Percentiles rank a stretch among this genome's conserved stretches.
Conservation (phyloP, 2,113 vertebrate species). For the Cyanoderma ruficeps region DNA sequence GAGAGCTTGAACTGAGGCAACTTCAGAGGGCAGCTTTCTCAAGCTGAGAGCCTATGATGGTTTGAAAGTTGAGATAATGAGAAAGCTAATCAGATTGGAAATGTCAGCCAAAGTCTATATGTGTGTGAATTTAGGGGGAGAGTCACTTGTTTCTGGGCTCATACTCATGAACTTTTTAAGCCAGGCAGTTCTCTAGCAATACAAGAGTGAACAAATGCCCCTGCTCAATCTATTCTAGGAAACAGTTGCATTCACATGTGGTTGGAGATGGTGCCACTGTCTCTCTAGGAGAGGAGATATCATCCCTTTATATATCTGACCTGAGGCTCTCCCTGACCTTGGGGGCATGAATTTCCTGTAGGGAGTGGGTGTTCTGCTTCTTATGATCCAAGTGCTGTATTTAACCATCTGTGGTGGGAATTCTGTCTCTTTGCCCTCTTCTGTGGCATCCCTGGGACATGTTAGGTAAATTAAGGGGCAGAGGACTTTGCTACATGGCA, state of each 20-base stretch:
- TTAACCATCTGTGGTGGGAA: background rate
- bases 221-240: fast-evolving
- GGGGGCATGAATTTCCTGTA: background rate
- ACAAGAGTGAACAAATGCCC: background rate
- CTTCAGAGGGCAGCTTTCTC: background rate
- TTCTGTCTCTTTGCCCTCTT: background rate
- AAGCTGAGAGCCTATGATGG: background rate
- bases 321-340: background rate
- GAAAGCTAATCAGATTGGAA: background rate
- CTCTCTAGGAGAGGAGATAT: background rate
- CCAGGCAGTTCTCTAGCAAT: background rate
- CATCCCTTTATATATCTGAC: background rate
- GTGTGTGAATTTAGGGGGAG: background rate
- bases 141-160: background rate
- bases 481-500: fast-evolving
- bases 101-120: background rate
- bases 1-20: background rate
- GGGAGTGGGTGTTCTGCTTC: background rate
- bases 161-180: background rate
- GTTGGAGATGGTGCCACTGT: background rate
- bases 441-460: fast-evolving
- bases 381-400: background rate
- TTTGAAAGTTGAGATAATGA: background rate
- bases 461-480: background rate
- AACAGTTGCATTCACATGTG: background rate